A percentile compares a stretch with the other conserved stretches of the same genome.
phyloP scores from a whole-genome alignment of 2,113 vertebrate species.

The Orycteropus afer region DNA sequence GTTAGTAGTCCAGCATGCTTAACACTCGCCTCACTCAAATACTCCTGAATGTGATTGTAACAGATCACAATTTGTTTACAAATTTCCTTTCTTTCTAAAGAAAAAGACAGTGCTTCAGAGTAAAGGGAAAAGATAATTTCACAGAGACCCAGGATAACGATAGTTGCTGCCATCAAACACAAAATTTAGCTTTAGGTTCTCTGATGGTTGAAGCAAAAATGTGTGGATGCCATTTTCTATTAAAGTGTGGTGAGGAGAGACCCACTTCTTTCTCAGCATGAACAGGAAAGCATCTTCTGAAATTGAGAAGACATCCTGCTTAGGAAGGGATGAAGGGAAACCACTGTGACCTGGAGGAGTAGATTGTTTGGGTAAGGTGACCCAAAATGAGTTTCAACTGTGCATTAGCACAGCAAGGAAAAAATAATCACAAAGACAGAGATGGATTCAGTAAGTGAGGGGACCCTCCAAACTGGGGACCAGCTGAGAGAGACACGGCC shows the following conservation, averaged over 20 bases:
- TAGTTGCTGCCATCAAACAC: not conserved
- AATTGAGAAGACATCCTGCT: not conserved
- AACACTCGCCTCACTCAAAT: not conserved
- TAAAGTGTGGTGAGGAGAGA: not conserved
- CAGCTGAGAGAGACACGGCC: not conserved
- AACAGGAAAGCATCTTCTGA: not conserved
- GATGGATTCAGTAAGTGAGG: not conserved
- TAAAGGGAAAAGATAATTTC: not conserved
- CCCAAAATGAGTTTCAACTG: conserved; percentile 36
- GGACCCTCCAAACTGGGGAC: not conserved
- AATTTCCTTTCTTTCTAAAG: not conserved
- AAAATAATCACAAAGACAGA: conserved; percentile 59
- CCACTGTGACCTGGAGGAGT: not conserved
- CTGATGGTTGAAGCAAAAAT: not conserved
- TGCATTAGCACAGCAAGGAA: not conserved
- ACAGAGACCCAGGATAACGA: not conserved
- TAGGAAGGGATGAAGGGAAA: not conserved
- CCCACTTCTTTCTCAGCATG: not conserved
- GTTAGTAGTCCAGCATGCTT: not conserved
- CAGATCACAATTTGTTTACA: not conserved
- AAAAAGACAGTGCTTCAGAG: not conserved
- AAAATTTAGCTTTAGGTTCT: not conserved
- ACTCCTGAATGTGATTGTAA: not conserved
- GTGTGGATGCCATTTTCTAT: not conserved
- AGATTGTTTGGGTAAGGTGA: not conserved